Conservation (phyloP, 1,140 invertebrate genomes). For the Drosophila willistoni region DNA sequence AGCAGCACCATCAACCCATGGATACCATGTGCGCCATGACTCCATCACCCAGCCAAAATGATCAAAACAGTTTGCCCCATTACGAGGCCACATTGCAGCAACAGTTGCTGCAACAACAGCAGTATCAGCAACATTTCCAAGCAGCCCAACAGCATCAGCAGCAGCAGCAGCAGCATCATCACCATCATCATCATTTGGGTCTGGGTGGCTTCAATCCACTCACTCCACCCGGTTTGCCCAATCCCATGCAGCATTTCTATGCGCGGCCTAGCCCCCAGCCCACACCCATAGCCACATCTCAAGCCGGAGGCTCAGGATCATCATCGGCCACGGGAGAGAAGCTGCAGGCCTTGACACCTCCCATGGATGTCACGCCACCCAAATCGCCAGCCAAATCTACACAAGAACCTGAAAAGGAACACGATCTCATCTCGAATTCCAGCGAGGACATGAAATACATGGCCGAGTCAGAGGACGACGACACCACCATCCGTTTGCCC, state of each 20-base stretch:
- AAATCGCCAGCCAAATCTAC: constrained; percentile 86
- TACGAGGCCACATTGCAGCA: constrained; percentile 70
- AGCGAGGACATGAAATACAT: constrained; percentile 83
- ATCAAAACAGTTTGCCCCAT: constrained; percentile 78
- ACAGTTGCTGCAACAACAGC: constrained; percentile 75
- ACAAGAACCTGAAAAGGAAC: constrained; percentile 77
- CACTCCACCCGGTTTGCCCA: constrained; percentile 84
- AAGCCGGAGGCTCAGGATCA: constrained; percentile 2
- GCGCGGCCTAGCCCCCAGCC: constrained; percentile 81
- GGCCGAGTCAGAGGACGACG: constrained; percentile 86
- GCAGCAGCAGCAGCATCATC: constrained; percentile 53
- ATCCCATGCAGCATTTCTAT: constrained; percentile 81
- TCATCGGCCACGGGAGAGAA: constrained; percentile 49
- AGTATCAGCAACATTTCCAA: constrained; percentile 79
- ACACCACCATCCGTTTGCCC: constrained; percentile 86
- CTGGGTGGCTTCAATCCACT: constrained; percentile 82
- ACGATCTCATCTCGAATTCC: constrained; percentile 84
- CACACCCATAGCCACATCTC: constrained; percentile 38
- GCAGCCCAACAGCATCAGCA: constrained; percentile 68
- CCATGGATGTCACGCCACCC: constrained; percentile 84
- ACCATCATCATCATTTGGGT: constrained; percentile 68
- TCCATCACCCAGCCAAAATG: constrained; percentile 83
- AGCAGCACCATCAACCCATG: constrained; percentile 61
- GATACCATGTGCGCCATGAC: constrained; percentile 81
- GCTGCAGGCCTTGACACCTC: constrained; percentile 73